A percentile compares a stretch with the other conserved stretches of the same genome.
These are phyloP conservation scores for Ciconia nigra DNA, from an alignment of 2,797 vertebrate genomes.

Conservation along the genomic window DNA sequence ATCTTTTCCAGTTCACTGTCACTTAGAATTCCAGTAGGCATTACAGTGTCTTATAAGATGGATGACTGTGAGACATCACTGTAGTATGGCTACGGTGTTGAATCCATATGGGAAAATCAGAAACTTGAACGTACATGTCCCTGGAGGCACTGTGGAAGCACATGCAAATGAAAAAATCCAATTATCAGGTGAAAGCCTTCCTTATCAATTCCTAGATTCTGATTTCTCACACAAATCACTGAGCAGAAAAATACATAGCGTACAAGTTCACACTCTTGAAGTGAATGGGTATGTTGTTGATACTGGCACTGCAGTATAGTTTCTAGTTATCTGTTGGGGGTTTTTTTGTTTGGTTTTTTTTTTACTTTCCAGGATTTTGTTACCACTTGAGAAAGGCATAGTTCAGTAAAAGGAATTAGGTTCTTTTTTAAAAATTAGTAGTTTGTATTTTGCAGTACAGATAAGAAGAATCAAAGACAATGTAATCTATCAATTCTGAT, in stretches of 20 bases:
- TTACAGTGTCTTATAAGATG: background rate
- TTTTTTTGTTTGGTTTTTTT: background rate
- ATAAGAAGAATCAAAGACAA: background rate
- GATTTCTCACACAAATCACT: background rate
- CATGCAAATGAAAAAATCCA: background rate
- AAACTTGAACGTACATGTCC: rapidly evolving
- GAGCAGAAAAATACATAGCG: background rate
- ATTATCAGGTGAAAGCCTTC: background rate
- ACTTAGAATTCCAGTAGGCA: background rate
- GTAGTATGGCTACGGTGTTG: background rate
- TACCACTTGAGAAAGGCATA: background rate
- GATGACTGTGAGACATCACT: background rate
- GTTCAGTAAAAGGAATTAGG: background rate
- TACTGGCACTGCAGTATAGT: background rate
- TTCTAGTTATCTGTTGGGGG: background rate
- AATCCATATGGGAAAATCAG: background rate
- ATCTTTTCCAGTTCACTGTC: background rate
- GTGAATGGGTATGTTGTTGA: background rate
- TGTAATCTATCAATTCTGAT: background rate
- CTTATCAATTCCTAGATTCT: background rate
- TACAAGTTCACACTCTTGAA: background rate
- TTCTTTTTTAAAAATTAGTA: background rate
- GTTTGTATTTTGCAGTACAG: background rate
- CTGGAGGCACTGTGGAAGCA: background rate
- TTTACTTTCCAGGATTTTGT: background rate